These are phyloP conservation scores for Atlantisia rogersi DNA, from an alignment of 2,113 vertebrate species.

Conservation along the genomic window DNA sequence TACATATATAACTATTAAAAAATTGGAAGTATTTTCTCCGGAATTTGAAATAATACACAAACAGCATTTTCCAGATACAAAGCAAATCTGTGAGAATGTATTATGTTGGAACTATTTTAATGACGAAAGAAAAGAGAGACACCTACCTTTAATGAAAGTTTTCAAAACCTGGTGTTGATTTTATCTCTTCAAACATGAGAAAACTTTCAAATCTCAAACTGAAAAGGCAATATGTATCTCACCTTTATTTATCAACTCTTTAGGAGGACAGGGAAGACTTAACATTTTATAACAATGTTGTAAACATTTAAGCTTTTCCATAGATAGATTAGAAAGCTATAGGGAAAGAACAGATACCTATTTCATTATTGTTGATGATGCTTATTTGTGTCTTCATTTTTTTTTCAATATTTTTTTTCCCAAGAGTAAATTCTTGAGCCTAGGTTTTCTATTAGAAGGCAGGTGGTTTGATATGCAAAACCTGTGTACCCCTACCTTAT, in stretches of 20 bases:
- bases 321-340: neutral
- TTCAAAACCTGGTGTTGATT: neutral
- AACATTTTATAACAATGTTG: neutral
- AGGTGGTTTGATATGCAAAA: neutral
- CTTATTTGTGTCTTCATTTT: neutral
- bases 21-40: neutral
- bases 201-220: neutral
- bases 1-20: neutral
- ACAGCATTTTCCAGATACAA: neutral
- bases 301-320: neutral
- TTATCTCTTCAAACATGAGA: neutral
- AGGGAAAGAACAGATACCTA: neutral
- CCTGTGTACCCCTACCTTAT: neutral
- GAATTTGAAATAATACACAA: neutral
- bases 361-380: neutral
- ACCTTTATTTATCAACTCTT: neutral
- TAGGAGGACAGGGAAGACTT: neutral
- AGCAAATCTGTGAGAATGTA: rapidly evolving
- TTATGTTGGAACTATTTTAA: neutral
- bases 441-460: neutral
- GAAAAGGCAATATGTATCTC: neutral
- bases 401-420: no score
- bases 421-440: neutral
- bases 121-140: neutral
- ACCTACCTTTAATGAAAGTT: neutral